Conservation (phyloP, 1,140 invertebrate species). For the Drosophila pseudoobscura region DNA sequence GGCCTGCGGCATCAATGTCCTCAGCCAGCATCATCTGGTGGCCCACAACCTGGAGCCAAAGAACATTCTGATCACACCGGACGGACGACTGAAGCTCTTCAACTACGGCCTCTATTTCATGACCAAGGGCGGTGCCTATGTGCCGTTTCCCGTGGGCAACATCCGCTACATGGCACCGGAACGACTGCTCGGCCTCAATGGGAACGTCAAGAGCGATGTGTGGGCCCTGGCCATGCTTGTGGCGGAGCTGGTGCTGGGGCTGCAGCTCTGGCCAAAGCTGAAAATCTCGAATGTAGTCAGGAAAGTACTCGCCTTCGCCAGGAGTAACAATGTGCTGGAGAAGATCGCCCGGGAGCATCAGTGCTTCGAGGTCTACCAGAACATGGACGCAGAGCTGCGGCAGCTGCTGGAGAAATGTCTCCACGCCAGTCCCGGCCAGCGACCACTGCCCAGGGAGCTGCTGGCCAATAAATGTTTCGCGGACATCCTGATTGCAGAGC, state of each 20-base stretch:
- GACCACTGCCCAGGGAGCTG: conserved; percentile 87
- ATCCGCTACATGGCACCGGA: conserved; percentile 94
- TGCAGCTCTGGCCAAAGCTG: conserved; percentile 88
- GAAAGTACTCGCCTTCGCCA: conserved; percentile 89
- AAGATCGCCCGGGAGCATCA: conserved; percentile 91
- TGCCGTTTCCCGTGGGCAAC: conserved; percentile 94
- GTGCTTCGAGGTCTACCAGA: conserved; percentile 86
- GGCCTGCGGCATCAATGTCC: conserved; percentile 88
- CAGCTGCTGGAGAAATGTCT: conserved; percentile 88
- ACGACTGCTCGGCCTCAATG: conserved; percentile 87
- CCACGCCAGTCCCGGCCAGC: conserved; percentile 86
- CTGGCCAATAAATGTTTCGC: conserved; percentile 81
- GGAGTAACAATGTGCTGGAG: conserved; percentile 88
- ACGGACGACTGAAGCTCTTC: conserved; percentile 91
- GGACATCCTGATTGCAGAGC: not conserved
- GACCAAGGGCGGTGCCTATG: conserved; percentile 87
- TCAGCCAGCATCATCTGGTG: conserved; percentile 90
- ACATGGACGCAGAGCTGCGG: conserved; percentile 84
- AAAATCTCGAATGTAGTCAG: conserved; percentile 89
- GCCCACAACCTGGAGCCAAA: conserved; percentile 92
- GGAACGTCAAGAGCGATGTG: conserved; percentile 91
- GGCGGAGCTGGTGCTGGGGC: conserved; percentile 89
- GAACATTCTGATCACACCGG: conserved; percentile 91
- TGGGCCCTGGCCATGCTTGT: conserved; percentile 96
- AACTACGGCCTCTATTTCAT: conserved; percentile 97